phyloP scores from a whole-genome alignment of 2,888 invertebrate species.

The Eledone cirrhosa region DNA sequence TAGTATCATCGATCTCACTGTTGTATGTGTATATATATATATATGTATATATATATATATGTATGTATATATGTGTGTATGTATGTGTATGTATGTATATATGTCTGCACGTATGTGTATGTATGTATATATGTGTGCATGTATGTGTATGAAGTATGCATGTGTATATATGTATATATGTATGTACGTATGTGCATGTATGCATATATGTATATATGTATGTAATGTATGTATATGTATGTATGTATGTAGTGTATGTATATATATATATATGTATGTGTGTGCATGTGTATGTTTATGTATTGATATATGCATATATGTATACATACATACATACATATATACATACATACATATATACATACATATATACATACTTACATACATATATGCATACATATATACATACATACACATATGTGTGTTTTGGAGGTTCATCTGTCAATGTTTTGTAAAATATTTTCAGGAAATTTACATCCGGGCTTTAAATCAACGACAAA shows the following conservation, averaged over 20 bases:
- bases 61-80: constrained; percentile 28
- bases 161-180: too few relatives aligned
- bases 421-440: background rate
- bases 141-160: too few relatives aligned
- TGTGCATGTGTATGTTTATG: too few relatives aligned
- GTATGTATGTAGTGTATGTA: too few relatives aligned
- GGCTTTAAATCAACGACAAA: background rate
- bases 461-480: background rate
- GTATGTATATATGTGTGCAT: too few relatives aligned
- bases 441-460: background rate
- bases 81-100: constrained; percentile 9
- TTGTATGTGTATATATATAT: background rate
- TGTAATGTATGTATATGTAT: too few relatives aligned
- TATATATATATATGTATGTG: too few relatives aligned
- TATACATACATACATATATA: constrained; percentile 22
- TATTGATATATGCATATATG: too few relatives aligned
- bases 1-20: background rate
- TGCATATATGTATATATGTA: background rate
- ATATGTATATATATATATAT: background rate
- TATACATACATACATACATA: constrained; percentile 29
- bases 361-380: constrained; percentile 23
- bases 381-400: constrained; percentile 19
- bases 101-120: constrained; percentile 14
- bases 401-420: background rate
- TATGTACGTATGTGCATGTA: too few relatives aligned